Percentiles rank a stretch among this genome's conserved stretches.
phyloP scores from a whole-genome alignment of 2,797 vertebrate genomes.

The Thaleichthys pacificus region DNA sequence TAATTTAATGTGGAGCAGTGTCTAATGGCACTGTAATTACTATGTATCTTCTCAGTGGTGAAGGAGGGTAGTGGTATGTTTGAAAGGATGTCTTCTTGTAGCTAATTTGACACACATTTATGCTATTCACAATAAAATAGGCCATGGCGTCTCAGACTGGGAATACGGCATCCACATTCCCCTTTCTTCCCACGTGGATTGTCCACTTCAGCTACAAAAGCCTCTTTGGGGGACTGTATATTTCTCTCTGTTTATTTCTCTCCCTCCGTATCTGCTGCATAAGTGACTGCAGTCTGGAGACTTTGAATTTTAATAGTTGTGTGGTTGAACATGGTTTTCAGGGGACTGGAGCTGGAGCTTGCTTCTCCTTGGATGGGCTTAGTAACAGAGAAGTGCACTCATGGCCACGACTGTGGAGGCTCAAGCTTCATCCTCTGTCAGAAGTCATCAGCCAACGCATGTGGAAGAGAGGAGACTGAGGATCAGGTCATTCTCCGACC shows the following conservation, averaged over 20 bases:
- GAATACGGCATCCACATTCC: not conserved
- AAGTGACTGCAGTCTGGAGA: conserved; percentile 22
- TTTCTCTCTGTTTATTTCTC: not conserved
- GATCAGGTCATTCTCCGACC: conserved; percentile 12
- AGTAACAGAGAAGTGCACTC: conserved; percentile 48
- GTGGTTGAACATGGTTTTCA: conserved; percentile 29
- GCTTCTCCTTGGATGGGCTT: conserved; percentile 39
- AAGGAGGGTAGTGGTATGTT: conserved; percentile 1
- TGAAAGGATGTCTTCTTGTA: conserved; percentile 10
- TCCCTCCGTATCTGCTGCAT: conserved; percentile 15
- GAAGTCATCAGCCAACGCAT: conserved; percentile 40
- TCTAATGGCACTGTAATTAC: conserved; percentile 18
- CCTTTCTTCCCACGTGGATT: not conserved
- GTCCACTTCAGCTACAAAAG: conserved; percentile 12
- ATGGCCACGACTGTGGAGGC: conserved; percentile 16
- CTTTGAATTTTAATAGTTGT: conserved; percentile 25
- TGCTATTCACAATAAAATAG: not conserved
- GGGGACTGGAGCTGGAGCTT: conserved; percentile 18
- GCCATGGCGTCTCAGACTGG: not conserved
- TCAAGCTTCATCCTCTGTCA: conserved; percentile 32
- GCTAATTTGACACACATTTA: conserved; percentile 16
- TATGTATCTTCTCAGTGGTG: conserved; percentile 4
- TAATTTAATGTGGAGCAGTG: not conserved
- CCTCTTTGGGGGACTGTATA: conserved; percentile 13
- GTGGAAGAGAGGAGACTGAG: conserved; percentile 35